Percentiles rank a stretch among this genome's conserved stretches.
Conservation (phyloP, 2,888 invertebrate genomes). For the Copidosoma aretas region DNA sequence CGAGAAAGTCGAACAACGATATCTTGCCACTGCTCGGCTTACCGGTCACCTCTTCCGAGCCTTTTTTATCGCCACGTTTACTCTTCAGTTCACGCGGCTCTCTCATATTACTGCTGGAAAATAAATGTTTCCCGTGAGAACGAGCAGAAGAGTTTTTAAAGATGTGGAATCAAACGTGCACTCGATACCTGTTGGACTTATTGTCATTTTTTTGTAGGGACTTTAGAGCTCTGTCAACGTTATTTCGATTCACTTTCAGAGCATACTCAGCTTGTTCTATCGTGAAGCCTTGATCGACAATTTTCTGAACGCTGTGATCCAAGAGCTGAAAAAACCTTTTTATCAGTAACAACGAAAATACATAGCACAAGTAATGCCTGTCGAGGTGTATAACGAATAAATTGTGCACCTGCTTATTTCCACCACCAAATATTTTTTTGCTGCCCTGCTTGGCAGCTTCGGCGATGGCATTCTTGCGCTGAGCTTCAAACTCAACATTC, state of each 20-base stretch:
- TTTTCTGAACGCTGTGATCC: conserved; percentile 79
- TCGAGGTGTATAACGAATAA: conserved; percentile 5
- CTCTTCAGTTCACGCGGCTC: conserved; percentile 64
- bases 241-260: conserved; percentile 74
- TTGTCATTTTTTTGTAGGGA: conserved; percentile 67
- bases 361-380: conserved; percentile 7
- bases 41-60: conserved; percentile 67
- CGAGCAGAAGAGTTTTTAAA: conserved; percentile 2
- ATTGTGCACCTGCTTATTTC: conserved; percentile 60
- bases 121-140: not conserved
- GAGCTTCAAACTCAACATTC: conserved; percentile 86
- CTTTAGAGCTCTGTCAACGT: conserved; percentile 75
- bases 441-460: conserved; percentile 77
- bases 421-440: conserved; percentile 66
- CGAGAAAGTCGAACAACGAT: conserved; percentile 82
- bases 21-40: conserved; percentile 80
- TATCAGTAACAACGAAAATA: too few relatives aligned
- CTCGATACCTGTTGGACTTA: conserved; percentile 50
- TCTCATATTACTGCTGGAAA: conserved; percentile 39
- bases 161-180: not conserved
- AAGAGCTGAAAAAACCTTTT: conserved; percentile 66
- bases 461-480: conserved; percentile 87
- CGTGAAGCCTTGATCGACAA: conserved; percentile 80
- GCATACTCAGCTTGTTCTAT: conserved; percentile 80
- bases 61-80: conserved; percentile 57